These are phyloP conservation scores for Odontophorus gujanensis DNA, from an alignment of 2,113 vertebrate genomes.

Conservation along the genomic window DNA sequence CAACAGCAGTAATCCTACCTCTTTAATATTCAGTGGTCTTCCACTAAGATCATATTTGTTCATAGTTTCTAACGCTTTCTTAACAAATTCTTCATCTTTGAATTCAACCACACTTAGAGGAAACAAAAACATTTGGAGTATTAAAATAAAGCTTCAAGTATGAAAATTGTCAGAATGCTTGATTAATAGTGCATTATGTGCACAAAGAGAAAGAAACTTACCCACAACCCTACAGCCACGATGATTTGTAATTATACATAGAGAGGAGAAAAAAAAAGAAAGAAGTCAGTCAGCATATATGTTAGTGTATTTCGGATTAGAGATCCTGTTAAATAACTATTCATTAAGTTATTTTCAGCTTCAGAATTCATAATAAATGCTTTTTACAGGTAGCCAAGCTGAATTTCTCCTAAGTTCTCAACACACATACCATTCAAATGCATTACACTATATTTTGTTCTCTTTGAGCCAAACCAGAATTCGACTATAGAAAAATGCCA, in stretches of 20 bases:
- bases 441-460: conserved; percentile 36
- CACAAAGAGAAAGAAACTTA: conserved; percentile 81
- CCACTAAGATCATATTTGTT: conserved; percentile 96
- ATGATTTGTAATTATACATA: conserved; percentile 73
- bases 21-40: conserved; percentile 96
- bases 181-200: not conserved
- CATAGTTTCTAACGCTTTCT: conserved; percentile 95
- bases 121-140: conserved; percentile 53
- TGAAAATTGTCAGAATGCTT: not conserved
- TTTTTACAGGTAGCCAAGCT: conserved; percentile 56
- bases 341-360: conserved; percentile 53
- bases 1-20: conserved; percentile 80
- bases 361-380: conserved; percentile 4
- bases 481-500: conserved; percentile 55
- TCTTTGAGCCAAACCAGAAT: conserved; percentile 69
- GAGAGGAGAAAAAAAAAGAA: conserved; percentile 63
- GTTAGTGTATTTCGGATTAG: conserved; percentile 37
- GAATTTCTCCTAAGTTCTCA: conserved; percentile 51
- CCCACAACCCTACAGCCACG: conserved; percentile 92
- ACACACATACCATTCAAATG: conserved; percentile 39
- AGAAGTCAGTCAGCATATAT: conserved; percentile 76
- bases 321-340: conserved; percentile 69
- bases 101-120: conserved; percentile 95
- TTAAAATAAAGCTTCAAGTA: conserved; percentile 56
- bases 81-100: conserved; percentile 98